Evolutionary conservation across 2,113 vertebrate species (phyloP), one percentile per base, ranked within the genome.

Genomic region (Irena cyanogastra): DNA sequence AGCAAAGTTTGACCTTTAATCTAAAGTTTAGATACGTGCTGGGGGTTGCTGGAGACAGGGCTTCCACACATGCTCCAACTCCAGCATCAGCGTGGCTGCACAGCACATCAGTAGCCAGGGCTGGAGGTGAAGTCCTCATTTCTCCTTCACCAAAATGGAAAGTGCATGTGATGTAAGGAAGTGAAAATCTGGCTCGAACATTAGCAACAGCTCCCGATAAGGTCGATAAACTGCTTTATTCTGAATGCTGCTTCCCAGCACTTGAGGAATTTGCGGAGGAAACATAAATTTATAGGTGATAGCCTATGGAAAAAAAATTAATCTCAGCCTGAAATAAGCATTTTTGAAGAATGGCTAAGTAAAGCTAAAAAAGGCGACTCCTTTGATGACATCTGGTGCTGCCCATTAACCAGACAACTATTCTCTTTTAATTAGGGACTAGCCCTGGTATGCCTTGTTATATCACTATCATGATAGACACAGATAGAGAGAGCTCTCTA

Each of bases 331-430:
- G 64, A 90, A 96, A 96, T 80, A 81, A 70, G 50, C 10, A 42
- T 61, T 90, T 95, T 74, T 66, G 35, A 92, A 88, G 80, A 86
- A 92, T 27, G 39, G 56, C 39, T 70, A 81, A 86, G 35, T 68
- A 69, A 85, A 90, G 66, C 88, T 90, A 78, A 93, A 80, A 91
- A 78, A 66, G 52, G 39, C 64, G 86, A 60, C 33, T 75, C 68
- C 2, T 10, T 56, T 94, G 76, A 66, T 90, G 80, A 60, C 88
- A 93, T 92, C 90, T 96, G 93, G 76, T 90, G 49, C 69, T 86
- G 64, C 72, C 76, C 75, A 42, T 86, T 94, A 95, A 86, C 75
- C 64, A 81, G 61, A 91, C 41, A 94, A 78, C 28, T 72, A 83
- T 83, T 88, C 28, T 89, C 47, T 90, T 84, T 80, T 93, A 93